These are phyloP conservation scores for Aselliscus stoliczkanus DNA, from an alignment of 2,797 vertebrate species.

Conservation along the genomic window DNA sequence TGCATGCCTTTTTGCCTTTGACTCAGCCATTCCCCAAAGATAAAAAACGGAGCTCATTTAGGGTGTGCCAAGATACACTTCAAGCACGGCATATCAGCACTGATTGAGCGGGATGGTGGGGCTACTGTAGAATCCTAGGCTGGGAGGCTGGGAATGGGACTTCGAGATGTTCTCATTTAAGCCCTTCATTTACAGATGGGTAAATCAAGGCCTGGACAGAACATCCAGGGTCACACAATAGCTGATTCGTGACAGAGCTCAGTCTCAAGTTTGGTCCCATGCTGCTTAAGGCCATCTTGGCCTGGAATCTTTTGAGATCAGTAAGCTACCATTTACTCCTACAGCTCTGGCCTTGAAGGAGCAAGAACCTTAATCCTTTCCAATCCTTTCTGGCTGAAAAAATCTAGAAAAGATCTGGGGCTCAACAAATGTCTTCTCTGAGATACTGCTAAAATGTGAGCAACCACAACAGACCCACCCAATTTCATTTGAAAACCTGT, in stretches of 20 bases:
- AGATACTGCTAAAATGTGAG: background rate
- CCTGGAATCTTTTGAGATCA: background rate
- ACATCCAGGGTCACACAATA: background rate
- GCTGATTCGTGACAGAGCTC: background rate
- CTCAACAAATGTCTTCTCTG: background rate
- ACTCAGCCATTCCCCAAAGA: slow-evolving; percentile 40
- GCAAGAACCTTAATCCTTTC: background rate
- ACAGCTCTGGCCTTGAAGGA: background rate
- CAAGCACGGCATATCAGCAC: background rate
- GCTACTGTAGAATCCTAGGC: background rate
- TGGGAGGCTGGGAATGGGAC: background rate
- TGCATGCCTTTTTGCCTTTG: slow-evolving; percentile 45
- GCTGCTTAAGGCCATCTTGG: background rate
- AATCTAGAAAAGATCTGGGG: background rate
- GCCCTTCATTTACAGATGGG: background rate
- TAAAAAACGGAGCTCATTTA: slow-evolving; percentile 37
- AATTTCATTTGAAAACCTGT: background rate
- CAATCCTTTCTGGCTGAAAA: background rate
- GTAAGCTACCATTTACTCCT: background rate
- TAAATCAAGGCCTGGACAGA: background rate
- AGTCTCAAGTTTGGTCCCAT: background rate
- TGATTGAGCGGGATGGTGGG: background rate
- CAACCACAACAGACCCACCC: slow-evolving; percentile 41
- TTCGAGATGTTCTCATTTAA: background rate
- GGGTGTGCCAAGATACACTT: background rate